These are phyloP conservation scores for Pollicipes pollicipes DNA, from an alignment of 1,140 invertebrate species.

Conservation along the genomic window DNA sequence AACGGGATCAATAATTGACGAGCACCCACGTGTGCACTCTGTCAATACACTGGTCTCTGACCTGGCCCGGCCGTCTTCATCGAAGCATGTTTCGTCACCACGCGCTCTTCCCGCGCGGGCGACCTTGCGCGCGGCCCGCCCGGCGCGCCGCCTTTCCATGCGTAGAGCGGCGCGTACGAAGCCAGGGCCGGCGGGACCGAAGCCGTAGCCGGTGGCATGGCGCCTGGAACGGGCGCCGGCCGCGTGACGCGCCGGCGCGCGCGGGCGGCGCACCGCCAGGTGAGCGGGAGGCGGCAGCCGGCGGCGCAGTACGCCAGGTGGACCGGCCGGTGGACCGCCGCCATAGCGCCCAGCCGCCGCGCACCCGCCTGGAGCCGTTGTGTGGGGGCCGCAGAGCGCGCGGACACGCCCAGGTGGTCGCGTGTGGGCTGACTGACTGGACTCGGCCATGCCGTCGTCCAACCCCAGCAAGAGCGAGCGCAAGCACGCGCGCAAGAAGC, in stretches of 20 bases:
- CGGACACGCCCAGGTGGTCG: background rate
- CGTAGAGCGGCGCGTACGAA: background rate
- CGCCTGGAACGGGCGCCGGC: background rate
- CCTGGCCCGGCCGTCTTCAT: no score
- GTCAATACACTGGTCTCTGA: no score
- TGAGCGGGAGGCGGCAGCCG: background rate
- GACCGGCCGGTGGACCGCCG: background rate
- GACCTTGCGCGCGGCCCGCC: no score
- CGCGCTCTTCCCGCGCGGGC: no score
- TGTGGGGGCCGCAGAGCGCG: no score
- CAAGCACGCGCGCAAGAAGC: background rate
- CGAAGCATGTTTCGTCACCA: no score
- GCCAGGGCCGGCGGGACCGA: background rate
- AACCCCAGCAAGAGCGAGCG: background rate
- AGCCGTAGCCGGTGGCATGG: background rate
- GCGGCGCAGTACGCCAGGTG: background rate
- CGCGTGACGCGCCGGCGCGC: no score
- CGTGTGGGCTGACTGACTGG: no score
- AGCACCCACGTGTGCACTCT: no score
- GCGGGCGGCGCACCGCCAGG: background rate
- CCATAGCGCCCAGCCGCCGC: no score
- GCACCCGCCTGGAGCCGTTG: background rate
- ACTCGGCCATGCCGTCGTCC: background rate
- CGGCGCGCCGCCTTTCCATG: background rate
- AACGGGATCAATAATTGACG: no score